phyloP scores from a whole-genome alignment of 2,113 vertebrate species.

The Chlorodrepanis virens region DNA sequence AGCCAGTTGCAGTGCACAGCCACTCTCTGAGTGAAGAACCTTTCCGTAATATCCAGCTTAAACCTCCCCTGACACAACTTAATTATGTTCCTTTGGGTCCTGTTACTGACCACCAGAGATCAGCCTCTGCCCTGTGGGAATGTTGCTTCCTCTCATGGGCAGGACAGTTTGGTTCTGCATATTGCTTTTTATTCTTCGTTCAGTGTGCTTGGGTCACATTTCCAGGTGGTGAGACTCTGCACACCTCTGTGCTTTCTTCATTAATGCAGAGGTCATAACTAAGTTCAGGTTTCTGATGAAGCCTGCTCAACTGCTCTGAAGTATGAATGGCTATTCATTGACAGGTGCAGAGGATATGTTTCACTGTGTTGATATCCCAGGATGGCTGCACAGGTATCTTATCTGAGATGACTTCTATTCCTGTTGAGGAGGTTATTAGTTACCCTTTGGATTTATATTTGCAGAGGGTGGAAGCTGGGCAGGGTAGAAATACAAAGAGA shows the following conservation, averaged over 20 bases:
- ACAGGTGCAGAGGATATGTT: neutral
- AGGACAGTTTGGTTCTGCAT: neutral
- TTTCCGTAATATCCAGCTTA: neutral
- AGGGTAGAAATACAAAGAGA: neutral
- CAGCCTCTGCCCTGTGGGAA: neutral
- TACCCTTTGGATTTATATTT: neutral
- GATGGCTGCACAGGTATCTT: neutral
- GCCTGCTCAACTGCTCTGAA: neutral
- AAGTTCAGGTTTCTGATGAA: neutral
- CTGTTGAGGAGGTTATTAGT: neutral
- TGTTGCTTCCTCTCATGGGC: neutral
- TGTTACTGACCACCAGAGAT: neutral
- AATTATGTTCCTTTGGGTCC: neutral
- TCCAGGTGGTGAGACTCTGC: neutral
- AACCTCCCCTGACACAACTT: neutral
- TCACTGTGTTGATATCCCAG: neutral
- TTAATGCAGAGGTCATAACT: neutral
- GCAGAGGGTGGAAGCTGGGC: neutral
- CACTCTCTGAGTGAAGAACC: neutral
- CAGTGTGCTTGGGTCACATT: neutral
- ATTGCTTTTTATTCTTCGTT: neutral
- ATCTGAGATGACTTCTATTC: neutral
- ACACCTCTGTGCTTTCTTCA: neutral
- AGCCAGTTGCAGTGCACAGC: neutral
- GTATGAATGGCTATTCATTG: neutral